Percentiles rank a stretch among this genome's conserved stretches.
These are phyloP conservation scores for Daboia siamensis DNA, from an alignment of 2,113 vertebrate genomes.

Conservation along the genomic window DNA sequence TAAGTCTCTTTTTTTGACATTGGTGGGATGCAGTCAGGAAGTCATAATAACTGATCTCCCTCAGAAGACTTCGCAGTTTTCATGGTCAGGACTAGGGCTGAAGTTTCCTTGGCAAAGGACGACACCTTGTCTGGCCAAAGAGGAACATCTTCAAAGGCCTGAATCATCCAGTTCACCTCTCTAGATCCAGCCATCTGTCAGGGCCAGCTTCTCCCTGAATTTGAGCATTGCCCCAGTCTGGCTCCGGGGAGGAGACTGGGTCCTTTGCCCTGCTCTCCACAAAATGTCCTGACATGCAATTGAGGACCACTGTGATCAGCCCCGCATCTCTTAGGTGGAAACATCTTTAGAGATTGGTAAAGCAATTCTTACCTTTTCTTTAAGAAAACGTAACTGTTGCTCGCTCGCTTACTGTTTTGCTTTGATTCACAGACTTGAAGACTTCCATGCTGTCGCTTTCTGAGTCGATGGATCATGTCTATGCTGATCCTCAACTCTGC, in stretches of 20 bases:
- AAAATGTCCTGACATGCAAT: not conserved
- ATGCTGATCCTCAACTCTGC: conserved; percentile 83
- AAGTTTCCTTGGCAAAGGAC: not conserved
- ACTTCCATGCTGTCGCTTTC: conserved; percentile 75
- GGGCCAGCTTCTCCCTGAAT: not conserved
- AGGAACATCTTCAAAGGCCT: not conserved
- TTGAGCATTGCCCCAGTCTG: not conserved
- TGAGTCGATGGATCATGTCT: conserved; percentile 82
- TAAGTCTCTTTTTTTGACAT: not conserved
- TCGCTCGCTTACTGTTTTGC: not conserved
- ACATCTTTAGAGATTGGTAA: not conserved
- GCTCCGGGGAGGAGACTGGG: not conserved
- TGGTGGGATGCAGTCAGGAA: not conserved
- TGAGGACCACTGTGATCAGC: not conserved
- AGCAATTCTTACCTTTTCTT: no score
- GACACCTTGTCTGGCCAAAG: not conserved
- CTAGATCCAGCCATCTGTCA: not conserved
- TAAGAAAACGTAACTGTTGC: not conserved
- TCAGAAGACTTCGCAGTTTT: not conserved
- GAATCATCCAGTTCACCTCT: not conserved
- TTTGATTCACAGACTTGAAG: conserved; percentile 80
- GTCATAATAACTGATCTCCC: not conserved
- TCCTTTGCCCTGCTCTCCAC: not conserved
- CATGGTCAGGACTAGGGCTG: not conserved
- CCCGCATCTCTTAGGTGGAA: not conserved